Conservation (phyloP, 2,113 vertebrate species). For the Mus musculus region GRCm39 chr13:73038001-73038500, state of each 20-base stretch:
- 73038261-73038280: constrained; percentile 77
- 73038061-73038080: constrained; percentile 81
- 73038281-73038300: constrained; percentile 48
- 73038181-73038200: constrained; percentile 87
- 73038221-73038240: constrained; percentile 80
- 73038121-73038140: constrained; percentile 89
- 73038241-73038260: constrained; percentile 87
- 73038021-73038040: constrained; percentile 77
- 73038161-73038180: constrained; percentile 82
- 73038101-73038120: constrained; percentile 89
- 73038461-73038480: not conserved
- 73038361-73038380: fast-evolving
- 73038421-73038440: not conserved
- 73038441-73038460: fast-evolving
- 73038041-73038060: constrained; percentile 84
- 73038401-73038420: not conserved
- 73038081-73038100: constrained; percentile 87
- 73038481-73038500: too few species aligned
- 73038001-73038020: constrained; percentile 66
- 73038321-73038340: not conserved
- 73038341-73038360: not conserved
- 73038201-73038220: constrained; percentile 85
- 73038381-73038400: fast-evolving
- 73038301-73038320: not conserved
- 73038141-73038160: constrained; percentile 88